Base-by-base conservation (phyloP, 2,113 vertebrate genomes). In the Acrocephalus kingi region DNA sequence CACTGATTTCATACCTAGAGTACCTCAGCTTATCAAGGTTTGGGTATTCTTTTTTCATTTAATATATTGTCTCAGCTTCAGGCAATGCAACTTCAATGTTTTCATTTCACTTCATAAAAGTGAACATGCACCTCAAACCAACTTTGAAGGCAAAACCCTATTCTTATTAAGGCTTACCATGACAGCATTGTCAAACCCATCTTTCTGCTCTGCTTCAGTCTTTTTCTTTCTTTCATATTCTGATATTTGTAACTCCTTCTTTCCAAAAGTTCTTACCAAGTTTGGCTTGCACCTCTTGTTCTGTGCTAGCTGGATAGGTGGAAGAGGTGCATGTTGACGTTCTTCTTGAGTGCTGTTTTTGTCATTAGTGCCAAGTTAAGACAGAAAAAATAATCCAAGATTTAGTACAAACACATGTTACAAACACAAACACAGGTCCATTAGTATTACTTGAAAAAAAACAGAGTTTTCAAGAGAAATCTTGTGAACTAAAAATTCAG, bases 201-300 rank as follows among this genome's bases (percentile, higher is more conserved):
- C 75, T 79, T 94, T 91, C 52, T 94, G 71, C 66, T 96, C 76
- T 58, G 82, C 71, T 64, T 91, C 73, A 87, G 35, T 10, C 28
- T 39, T 37, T 37, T 62, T 88, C 89, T 69, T 82, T 15, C 31
- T 46, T 35, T 94, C 62, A 33, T 74, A 95, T 95, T 73, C 92
- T 67, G 83, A 4, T 63, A 62, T 27, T 66, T 37, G 46, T n/a
- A 83, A 71, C 30, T 95, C 93, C 35, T 92, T 94, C 64, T 59
- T 97, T 89, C 71, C 87, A 75, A 67, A 49, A 85, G 79, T 49
- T 69, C 59, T 94, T 87, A 78, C 91, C 35, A 98, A 49, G 10
- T 98, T 98, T 82, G 97, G 97, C 55, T 91, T 97, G n/a, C 94
- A 97, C 64, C 54, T 97, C 64, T 97, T 94, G 33, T 77, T 87